These are phyloP conservation scores for Sebastes hubbsi DNA, from an alignment of 2,797 vertebrate species.

Conservation along the genomic window DNA sequence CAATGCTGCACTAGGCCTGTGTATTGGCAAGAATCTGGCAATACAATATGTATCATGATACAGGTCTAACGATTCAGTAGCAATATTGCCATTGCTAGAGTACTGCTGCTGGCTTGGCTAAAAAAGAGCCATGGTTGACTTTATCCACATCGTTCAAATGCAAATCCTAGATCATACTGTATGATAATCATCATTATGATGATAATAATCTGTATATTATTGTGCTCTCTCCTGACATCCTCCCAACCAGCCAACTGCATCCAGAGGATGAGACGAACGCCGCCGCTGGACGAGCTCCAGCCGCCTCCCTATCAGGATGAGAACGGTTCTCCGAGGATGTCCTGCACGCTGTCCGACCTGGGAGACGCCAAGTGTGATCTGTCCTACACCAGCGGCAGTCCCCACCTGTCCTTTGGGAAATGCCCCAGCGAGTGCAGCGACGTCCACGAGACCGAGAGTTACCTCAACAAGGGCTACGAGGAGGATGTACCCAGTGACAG, in stretches of 20 bases:
- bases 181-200: not conserved
- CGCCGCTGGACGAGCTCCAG: constrained; percentile 95
- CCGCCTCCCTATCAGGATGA: constrained; percentile 97
- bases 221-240: not conserved
- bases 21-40: too few species aligned
- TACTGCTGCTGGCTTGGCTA: not conserved
- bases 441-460: constrained; percentile 89
- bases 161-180: not conserved
- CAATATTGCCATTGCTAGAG: not conserved
- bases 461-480: constrained; percentile 94
- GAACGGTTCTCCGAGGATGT: constrained; percentile 93
- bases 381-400: constrained; percentile 92
- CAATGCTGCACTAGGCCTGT: not conserved
- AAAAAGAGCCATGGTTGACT: not conserved
- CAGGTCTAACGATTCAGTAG: too few species aligned
- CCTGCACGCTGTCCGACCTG: constrained; percentile 92
- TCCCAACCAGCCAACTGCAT: constrained; percentile 88
- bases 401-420: constrained; percentile 90
- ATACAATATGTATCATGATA: too few species aligned
- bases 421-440: constrained; percentile 93
- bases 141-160: not conserved
- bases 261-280: constrained; percentile 96
- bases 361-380: constrained; percentile 93
- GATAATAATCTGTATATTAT: not conserved
- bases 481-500: constrained; percentile 97